phyloP scores from a whole-genome alignment of 2,113 vertebrate genomes.

The Calidris pugnax region DNA sequence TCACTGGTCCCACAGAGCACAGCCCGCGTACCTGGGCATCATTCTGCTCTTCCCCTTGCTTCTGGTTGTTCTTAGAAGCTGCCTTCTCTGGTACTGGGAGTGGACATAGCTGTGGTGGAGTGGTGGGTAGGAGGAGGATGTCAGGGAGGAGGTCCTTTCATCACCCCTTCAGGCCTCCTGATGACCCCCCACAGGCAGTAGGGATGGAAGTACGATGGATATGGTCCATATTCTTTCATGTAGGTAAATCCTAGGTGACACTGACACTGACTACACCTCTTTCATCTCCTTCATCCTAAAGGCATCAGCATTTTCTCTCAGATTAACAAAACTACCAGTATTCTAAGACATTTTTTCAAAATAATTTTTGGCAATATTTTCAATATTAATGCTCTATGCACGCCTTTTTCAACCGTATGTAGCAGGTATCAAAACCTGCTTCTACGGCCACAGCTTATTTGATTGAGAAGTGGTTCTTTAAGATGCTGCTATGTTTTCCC shows the following conservation, averaged over 20 bases:
- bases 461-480: neutral
- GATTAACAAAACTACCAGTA: neutral
- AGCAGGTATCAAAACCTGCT: neutral
- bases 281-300: neutral
- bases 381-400: neutral
- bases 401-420: neutral
- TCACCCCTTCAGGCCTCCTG: neutral
- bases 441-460: neutral
- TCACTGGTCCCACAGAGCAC: neutral
- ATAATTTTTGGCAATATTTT: neutral
- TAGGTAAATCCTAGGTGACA: neutral
- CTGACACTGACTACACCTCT: neutral
- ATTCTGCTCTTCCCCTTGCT: neutral
- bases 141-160: neutral
- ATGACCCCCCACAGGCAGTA: neutral
- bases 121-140: neutral
- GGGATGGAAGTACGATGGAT: neutral
- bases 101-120: neutral
- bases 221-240: neutral
- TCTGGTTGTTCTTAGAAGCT: neutral
- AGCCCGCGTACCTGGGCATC: fast-evolving
- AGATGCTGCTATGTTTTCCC: neutral
- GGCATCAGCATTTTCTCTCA: neutral
- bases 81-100: fast-evolving
- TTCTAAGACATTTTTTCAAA: neutral